Conservation (phyloP, 92 coral and sea anemone genomes). For the Phymanthus crucifer region DNA sequence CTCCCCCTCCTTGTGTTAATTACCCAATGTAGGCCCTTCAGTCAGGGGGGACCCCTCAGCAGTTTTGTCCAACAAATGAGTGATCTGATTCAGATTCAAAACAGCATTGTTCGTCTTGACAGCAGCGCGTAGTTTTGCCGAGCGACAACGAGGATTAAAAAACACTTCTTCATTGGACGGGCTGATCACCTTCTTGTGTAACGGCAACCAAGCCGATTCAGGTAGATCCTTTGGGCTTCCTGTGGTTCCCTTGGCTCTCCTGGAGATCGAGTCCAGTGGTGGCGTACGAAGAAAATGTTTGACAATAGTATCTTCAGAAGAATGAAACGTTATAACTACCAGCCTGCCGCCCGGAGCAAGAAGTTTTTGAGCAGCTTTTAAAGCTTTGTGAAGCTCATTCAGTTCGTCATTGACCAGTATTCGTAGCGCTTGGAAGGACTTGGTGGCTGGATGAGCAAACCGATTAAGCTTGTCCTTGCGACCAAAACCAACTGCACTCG, state of each 20-base stretch:
- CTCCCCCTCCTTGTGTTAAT: neutral
- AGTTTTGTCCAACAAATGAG: conserved; percentile 52
- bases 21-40: conserved; percentile 44
- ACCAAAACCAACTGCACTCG: conserved; percentile 72
- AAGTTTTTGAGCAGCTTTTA: conserved; percentile 76
- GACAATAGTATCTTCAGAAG: conserved; percentile 77
- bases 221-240: conserved; percentile 28
- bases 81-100: conserved; percentile 58
- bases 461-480: conserved; percentile 72
- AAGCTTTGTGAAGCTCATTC: conserved; percentile 80
- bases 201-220: conserved; percentile 66
- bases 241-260: conserved; percentile 35
- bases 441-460: conserved; percentile 83
- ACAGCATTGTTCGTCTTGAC: conserved; percentile 73
- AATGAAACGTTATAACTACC: conserved; percentile 80
- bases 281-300: conserved; percentile 70
- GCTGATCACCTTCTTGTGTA: conserved; percentile 70
- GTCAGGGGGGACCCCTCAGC: conserved; percentile 38
- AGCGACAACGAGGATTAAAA: conserved; percentile 81
- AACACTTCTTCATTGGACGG: conserved; percentile 78
- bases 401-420: conserved; percentile 85
- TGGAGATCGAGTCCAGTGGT: conserved; percentile 44
- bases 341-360: conserved; percentile 80
- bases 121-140: conserved; percentile 81
- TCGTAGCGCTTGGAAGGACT: conserved; percentile 83